phyloP scores from a whole-genome alignment of 2,113 vertebrate species.

The Lipophrys pholis region DNA sequence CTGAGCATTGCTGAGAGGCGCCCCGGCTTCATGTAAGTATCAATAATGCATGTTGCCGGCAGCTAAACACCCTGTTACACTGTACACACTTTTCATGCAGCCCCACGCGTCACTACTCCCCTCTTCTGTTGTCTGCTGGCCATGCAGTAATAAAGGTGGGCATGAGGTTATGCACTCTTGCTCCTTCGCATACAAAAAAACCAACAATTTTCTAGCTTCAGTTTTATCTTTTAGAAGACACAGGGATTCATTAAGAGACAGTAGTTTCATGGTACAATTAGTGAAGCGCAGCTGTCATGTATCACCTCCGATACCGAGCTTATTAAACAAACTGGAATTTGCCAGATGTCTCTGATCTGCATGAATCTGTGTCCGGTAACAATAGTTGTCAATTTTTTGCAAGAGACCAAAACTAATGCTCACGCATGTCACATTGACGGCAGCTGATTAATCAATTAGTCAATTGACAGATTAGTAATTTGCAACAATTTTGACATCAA shows the following conservation, averaged over 20 bases:
- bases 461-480: not conserved
- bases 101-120: not conserved
- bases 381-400: not conserved
- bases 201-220: not conserved
- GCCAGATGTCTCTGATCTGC: constrained; percentile 23
- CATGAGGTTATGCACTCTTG: not conserved
- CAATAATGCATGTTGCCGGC: constrained; percentile 68
- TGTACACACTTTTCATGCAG: constrained; percentile 27
- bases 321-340: not conserved
- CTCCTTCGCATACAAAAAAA: not conserved
- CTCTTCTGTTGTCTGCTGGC: constrained; percentile 5
- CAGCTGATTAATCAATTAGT: not conserved
- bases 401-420: not conserved
- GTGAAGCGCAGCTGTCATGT: constrained; percentile 10
- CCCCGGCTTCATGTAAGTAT: constrained; percentile 46
- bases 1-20: constrained; percentile 22
- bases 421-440: not conserved
- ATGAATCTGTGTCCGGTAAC: not conserved
- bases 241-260: constrained; percentile 1
- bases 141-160: constrained; percentile 15
- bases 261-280: constrained; percentile 1
- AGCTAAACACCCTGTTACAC: constrained; percentile 59
- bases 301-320: not conserved
- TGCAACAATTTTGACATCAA: not conserved
- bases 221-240: not conserved